Evolutionary conservation across 2,888 invertebrate genomes (phyloP).

Genomic region (Agonopterix arenella): DNA sequence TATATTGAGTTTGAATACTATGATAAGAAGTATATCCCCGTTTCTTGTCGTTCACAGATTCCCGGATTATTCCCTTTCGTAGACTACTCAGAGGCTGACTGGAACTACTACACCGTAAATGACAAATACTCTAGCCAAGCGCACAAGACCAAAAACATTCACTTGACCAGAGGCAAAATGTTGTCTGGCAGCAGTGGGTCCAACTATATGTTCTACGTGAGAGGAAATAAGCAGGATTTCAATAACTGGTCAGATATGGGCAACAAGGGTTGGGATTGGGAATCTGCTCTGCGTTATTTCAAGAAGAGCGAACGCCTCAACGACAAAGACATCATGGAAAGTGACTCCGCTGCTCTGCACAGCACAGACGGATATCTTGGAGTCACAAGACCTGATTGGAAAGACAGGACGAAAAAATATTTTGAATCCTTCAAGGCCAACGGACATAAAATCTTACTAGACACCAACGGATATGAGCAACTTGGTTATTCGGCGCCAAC

Average conservation of each 20-base stretch:
- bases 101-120: slow-evolving; percentile 65
- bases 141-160: slow-evolving; percentile 19
- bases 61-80: slow-evolving; percentile 21
- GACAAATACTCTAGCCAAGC: slow-evolving; percentile 22
- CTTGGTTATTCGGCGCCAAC: slow-evolving; percentile 24
- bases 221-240: slow-evolving; percentile 80
- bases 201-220: slow-evolving; percentile 81
- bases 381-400: slow-evolving; percentile 29
- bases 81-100: slow-evolving; percentile 63
- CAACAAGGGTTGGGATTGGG: slow-evolving; percentile 51
- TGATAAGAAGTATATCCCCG: too few species aligned
- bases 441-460: slow-evolving; percentile 25
- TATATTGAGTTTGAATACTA: too few species aligned
- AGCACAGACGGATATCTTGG: slow-evolving; percentile 21
- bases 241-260: slow-evolving; percentile 80
- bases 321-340: slow-evolving; percentile 13
- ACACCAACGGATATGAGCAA: slow-evolving; percentile 27
- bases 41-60: slow-evolving; percentile 20
- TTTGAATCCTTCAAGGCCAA: slow-evolving; percentile 27
- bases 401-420: slow-evolving; percentile 43
- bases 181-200: slow-evolving; percentile 80
- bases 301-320: slow-evolving; percentile 27
- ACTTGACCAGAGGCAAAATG: slow-evolving; percentile 77
- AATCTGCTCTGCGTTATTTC: slow-evolving; percentile 26
- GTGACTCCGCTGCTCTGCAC: slow-evolving; percentile 36